These are phyloP conservation scores for Ailuropoda melanoleuca DNA, from an alignment of 2,113 vertebrate species.

Conservation along the genomic window DNA sequence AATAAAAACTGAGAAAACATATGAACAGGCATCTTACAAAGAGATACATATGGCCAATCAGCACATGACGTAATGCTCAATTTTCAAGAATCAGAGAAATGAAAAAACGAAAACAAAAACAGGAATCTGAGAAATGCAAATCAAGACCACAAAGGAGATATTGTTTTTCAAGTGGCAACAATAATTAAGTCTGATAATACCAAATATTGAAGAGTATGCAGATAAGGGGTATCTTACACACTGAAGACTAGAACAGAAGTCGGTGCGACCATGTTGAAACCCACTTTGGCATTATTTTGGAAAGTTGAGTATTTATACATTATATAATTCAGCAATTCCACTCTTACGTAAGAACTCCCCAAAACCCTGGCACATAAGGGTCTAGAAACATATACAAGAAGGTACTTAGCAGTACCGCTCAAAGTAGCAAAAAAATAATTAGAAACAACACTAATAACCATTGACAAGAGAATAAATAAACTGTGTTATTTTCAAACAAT, in stretches of 20 bases:
- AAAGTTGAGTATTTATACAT: background rate
- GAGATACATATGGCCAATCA: background rate
- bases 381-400: background rate
- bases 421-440: background rate
- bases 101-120: background rate
- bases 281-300: background rate
- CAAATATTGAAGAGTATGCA: background rate
- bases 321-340: background rate
- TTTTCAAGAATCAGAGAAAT: background rate
- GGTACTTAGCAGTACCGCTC: background rate
- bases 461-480: background rate
- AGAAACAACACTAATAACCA: background rate
- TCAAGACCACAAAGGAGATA: background rate
- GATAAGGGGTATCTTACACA: background rate
- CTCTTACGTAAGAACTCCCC: background rate
- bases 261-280: background rate
- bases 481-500: background rate
- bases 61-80: background rate
- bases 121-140: background rate
- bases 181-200: background rate
- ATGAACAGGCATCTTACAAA: background rate
- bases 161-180: background rate
- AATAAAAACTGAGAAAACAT: background rate
- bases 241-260: background rate
- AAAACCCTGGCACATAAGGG: background rate